Evolutionary conservation across 2,888 invertebrate species (phyloP).

Genomic region (Lypha dubia): DNA sequence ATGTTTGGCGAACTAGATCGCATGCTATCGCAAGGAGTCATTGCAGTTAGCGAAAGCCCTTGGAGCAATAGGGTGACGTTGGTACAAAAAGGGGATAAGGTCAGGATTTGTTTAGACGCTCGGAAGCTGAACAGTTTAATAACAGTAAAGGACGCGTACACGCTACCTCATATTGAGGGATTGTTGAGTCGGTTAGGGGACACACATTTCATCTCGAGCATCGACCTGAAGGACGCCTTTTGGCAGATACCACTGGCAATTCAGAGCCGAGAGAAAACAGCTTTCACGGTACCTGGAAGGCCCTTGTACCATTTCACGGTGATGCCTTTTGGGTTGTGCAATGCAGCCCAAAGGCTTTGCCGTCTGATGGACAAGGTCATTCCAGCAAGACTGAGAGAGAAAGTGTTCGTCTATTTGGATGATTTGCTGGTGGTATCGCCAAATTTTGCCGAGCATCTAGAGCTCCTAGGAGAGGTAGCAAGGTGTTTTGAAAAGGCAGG

Average conservation of each 20-base stretch:
- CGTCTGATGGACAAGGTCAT: constrained; percentile 67
- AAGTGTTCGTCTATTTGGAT: constrained; percentile 13
- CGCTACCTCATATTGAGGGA: constrained; percentile 59
- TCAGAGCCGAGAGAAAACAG: constrained; percentile 28
- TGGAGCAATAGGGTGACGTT: too few species aligned
- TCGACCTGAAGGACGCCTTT: constrained; percentile 46
- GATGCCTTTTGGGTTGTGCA: constrained; percentile 7
- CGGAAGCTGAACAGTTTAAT: not conserved
- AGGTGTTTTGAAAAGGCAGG: not conserved
- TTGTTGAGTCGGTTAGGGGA: constrained; percentile 56
- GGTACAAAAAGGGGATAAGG: too few species aligned
- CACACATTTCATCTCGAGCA: constrained; percentile 57
- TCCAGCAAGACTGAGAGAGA: not conserved
- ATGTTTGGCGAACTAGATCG: too few species aligned
- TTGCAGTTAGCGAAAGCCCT: too few species aligned
- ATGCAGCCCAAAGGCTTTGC: not conserved
- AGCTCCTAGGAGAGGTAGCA: not conserved
- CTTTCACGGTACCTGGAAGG: constrained; percentile 42
- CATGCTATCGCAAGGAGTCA: too few species aligned
- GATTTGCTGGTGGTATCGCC: not conserved
- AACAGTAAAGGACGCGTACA: constrained; percentile 40
- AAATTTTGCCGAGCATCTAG: not conserved
- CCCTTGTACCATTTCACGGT: constrained; percentile 7
- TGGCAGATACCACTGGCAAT: constrained; percentile 26
- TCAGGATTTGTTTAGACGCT: too few species aligned